Conservation (phyloP, 1,140 invertebrate genomes). For the Telenomus remus region DNA sequence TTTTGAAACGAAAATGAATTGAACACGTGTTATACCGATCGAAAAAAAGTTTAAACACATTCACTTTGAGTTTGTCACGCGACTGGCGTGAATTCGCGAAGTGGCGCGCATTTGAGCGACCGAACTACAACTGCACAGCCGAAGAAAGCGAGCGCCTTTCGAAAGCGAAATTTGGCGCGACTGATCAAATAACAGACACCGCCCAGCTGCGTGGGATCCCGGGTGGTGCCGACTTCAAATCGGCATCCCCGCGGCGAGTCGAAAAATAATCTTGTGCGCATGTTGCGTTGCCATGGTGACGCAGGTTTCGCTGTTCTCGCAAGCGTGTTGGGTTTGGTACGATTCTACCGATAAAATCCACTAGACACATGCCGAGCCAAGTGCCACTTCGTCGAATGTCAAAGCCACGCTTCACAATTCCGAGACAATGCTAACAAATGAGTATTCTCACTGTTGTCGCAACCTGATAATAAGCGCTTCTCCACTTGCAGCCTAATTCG, state of each 20-base stretch:
- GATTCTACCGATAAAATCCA: background rate
- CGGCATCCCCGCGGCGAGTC: constrained; percentile 61
- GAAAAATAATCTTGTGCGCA: constrained; percentile 49
- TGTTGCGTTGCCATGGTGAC: constrained; percentile 52
- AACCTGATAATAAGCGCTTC: background rate
- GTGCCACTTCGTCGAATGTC: constrained; percentile 38
- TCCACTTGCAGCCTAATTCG: background rate
- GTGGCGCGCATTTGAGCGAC: constrained; percentile 9
- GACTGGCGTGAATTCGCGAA: constrained; percentile 7
- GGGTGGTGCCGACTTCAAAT: constrained; percentile 68
- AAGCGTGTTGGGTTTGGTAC: constrained; percentile 22
- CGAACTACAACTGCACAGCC: background rate
- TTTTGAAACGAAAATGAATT: background rate
- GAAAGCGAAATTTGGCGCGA: constrained; percentile 48
- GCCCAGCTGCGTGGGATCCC: constrained; percentile 68
- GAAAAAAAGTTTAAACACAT: constrained; percentile 1
- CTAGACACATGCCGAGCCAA: constrained; percentile 6
- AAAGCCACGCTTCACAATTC: constrained; percentile 26
- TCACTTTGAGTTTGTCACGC: constrained; percentile 20
- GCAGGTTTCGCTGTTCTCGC: constrained; percentile 45
- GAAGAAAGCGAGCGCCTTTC: constrained; percentile 9
- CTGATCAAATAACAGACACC: constrained; percentile 65
- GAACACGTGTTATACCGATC: background rate
- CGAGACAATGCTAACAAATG: constrained; percentile 28
- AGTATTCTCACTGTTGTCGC: constrained; percentile 28